These are phyloP conservation scores for Telenomus remus DNA, from an alignment of 1,140 invertebrate species.

Conservation along the genomic window DNA sequence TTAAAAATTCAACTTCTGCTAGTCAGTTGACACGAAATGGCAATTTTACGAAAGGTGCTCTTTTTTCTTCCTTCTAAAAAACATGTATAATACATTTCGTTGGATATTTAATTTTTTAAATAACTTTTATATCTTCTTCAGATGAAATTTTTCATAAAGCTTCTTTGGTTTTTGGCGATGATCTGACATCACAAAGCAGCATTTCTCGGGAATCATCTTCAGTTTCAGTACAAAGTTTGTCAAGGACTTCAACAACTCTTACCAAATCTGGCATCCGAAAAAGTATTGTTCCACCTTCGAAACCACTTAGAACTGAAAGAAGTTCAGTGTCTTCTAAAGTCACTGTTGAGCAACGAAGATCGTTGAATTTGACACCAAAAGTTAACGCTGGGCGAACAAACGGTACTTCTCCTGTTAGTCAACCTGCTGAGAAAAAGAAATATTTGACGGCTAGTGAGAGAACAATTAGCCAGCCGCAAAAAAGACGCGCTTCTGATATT, in stretches of 20 bases:
- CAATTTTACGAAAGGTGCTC: conserved; percentile 1
- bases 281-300: not conserved
- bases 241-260: not conserved
- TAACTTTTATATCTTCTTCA: not conserved
- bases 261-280: not conserved
- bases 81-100: not conserved
- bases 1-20: conserved; percentile 22
- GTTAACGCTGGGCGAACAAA: not conserved
- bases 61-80: not conserved
- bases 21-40: conserved; percentile 25
- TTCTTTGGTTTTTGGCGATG: not conserved
- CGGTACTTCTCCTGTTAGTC: not conserved
- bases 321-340: not conserved
- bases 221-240: not conserved
- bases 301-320: not conserved
- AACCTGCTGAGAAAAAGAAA: not conserved
- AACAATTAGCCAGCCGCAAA: conserved; percentile 4
- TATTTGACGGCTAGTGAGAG: conserved; percentile 1
- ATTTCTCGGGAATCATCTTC: not conserved
- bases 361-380: not conserved
- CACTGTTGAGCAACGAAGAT: not conserved
- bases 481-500: conserved; percentile 15
- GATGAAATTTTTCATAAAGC: not conserved
- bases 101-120: not conserved
- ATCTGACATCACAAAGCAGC: not conserved